phyloP scores from a whole-genome alignment of 2,888 invertebrate genomes.

The Trilocha varians region DNA sequence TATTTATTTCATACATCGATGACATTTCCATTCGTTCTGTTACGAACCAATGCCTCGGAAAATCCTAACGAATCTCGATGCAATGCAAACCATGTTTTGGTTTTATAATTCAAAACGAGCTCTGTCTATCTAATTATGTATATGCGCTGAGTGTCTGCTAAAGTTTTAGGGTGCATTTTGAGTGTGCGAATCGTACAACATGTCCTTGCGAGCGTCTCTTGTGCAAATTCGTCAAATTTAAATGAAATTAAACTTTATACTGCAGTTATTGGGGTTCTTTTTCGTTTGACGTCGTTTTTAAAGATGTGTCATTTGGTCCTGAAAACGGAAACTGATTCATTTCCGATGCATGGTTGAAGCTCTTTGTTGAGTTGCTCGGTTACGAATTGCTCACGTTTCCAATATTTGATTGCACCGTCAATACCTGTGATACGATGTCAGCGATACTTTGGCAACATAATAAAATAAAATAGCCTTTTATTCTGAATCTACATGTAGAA shows the following conservation, averaged over 20 bases:
- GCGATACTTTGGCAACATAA: not conserved
- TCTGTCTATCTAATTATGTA: not conserved
- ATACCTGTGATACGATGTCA: slow-evolving; percentile 26
- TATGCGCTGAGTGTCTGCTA: not conserved
- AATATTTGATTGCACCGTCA: slow-evolving; percentile 67
- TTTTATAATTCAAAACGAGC: not conserved
- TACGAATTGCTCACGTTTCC: slow-evolving; percentile 67
- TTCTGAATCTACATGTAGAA: no score
- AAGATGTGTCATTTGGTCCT: slow-evolving; percentile 60
- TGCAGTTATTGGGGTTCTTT: slow-evolving; percentile 33
- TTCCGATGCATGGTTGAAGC: slow-evolving; percentile 69
- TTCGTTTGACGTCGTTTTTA: slow-evolving; percentile 32
- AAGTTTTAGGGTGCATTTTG: slow-evolving; percentile 41
- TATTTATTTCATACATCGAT: slow-evolving; percentile 68
- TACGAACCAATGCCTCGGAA: slow-evolving; percentile 38
- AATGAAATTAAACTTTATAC: slow-evolving; percentile 32
- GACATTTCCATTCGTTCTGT: slow-evolving; percentile 50
- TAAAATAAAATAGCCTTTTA: no score
- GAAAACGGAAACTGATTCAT: slow-evolving; percentile 70
- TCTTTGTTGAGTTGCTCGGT: slow-evolving; percentile 66
- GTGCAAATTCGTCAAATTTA: slow-evolving; percentile 29
- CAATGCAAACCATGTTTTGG: slow-evolving; percentile 7
- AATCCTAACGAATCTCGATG: slow-evolving; percentile 26
- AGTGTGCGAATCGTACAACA: slow-evolving; percentile 41
- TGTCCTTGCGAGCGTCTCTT: slow-evolving; percentile 37